These are phyloP conservation scores for Oreonectes daqikongensis DNA, from an alignment of 2,797 vertebrate species.

Conservation along the genomic window DNA sequence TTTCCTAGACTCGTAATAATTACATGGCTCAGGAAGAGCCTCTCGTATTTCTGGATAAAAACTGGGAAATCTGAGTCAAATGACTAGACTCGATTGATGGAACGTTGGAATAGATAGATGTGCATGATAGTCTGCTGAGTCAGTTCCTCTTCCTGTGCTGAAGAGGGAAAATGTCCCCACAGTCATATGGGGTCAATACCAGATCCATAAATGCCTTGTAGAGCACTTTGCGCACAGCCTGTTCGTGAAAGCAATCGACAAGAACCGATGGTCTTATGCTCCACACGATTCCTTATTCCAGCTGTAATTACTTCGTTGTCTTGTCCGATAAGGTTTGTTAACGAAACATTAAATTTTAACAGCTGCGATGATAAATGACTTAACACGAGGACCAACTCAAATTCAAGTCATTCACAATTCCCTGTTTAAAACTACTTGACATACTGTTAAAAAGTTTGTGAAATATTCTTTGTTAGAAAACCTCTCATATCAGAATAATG, in stretches of 20 bases:
- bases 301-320: conserved; percentile 33
- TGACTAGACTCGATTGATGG: background rate
- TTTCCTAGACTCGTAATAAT: conserved; percentile 15
- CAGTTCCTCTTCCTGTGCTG: conserved; percentile 25
- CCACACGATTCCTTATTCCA: conserved; percentile 1
- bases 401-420: background rate
- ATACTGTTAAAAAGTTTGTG: background rate
- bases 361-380: conserved; percentile 15
- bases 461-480: background rate
- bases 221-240: conserved; percentile 29
- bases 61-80: conserved; percentile 7
- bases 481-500: no score
- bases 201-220: conserved; percentile 39
- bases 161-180: conserved; percentile 28
- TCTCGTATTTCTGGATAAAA: conserved; percentile 4
- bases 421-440: conserved; percentile 3
- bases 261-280: conserved; percentile 14
- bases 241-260: conserved; percentile 1
- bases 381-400: background rate
- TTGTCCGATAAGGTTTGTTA: conserved; percentile 34
- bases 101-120: conserved; percentile 5
- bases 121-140: conserved; percentile 29
- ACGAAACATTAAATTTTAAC: conserved; percentile 13
- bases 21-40: background rate
- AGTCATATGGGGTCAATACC: conserved; percentile 38